phyloP scores from a whole-genome alignment of 2,113 vertebrate genomes.

The Saimiri boliviensis region DNA sequence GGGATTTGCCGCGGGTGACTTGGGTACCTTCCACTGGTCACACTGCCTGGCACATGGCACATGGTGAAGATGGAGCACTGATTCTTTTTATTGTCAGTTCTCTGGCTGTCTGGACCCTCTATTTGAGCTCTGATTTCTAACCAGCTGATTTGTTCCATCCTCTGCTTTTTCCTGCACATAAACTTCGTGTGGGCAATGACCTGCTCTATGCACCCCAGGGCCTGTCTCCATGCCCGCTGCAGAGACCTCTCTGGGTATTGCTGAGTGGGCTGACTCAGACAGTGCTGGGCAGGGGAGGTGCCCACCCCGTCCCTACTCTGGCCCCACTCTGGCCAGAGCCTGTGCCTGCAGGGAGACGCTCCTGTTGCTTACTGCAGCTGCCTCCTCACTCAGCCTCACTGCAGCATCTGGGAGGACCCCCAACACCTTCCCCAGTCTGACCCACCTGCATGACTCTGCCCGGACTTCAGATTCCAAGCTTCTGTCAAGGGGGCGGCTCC shows the following conservation, averaged over 20 bases:
- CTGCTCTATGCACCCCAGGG: background rate
- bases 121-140: background rate
- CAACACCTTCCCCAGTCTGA: no score
- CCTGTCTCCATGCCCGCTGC: background rate
- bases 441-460: rapidly evolving
- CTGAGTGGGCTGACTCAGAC: background rate
- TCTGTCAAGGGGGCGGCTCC: background rate
- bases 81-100: background rate
- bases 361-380: rapidly evolving
- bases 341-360: rapidly evolving
- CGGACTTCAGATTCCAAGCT: background rate
- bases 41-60: rapidly evolving
- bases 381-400: rapidly evolving
- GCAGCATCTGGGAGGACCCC: background rate
- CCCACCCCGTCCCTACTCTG: background rate
- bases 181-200: background rate
- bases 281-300: background rate
- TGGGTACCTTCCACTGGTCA: no score
- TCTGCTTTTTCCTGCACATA: rapidly evolving
- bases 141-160: no score
- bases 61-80: no score
- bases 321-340: background rate
- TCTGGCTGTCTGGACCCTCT: background rate
- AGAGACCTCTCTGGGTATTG: background rate
- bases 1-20: no score